phyloP scores from a whole-genome alignment of 2,797 vertebrate species.

The Muscicapa striata region DNA sequence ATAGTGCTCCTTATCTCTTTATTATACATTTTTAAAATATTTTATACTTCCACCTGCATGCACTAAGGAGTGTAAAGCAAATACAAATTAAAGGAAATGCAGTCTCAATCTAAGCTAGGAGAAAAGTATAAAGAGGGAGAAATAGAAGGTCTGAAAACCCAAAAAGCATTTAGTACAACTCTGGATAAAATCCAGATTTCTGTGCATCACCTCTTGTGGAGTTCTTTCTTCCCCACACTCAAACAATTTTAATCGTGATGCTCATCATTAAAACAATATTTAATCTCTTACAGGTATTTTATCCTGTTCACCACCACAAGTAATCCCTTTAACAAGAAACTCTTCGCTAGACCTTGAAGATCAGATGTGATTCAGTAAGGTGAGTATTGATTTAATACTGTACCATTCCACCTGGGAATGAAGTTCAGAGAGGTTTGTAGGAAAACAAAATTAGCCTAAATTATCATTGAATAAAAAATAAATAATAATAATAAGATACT shows the following conservation, averaged over 20 bases:
- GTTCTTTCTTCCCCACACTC: no score
- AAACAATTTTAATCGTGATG: neutral
- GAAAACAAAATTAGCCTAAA: neutral
- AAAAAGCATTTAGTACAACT: neutral
- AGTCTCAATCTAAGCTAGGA: neutral
- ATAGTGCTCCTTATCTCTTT: neutral
- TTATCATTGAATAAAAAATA: neutral
- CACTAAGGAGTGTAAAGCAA: neutral
- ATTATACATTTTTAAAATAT: no score
- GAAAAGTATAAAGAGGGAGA: neutral
- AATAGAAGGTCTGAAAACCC: neutral
- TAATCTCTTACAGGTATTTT: constrained; percentile 49
- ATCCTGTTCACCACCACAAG: neutral
- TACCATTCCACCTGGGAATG: neutral
- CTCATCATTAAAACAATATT: neutral
- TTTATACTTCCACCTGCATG: neutral
- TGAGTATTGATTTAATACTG: neutral
- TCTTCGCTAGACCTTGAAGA: constrained; percentile 11
- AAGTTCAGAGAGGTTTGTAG: neutral
- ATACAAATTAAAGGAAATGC: neutral
- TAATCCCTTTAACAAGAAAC: neutral
- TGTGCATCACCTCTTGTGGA: neutral
- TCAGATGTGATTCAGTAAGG: constrained; percentile 30
- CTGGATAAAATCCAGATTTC: neutral
- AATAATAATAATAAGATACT: neutral